Evolutionary conservation across 2,113 vertebrate genomes (phyloP).

Genomic region (Psammodynastes pulverulentus): DNA sequence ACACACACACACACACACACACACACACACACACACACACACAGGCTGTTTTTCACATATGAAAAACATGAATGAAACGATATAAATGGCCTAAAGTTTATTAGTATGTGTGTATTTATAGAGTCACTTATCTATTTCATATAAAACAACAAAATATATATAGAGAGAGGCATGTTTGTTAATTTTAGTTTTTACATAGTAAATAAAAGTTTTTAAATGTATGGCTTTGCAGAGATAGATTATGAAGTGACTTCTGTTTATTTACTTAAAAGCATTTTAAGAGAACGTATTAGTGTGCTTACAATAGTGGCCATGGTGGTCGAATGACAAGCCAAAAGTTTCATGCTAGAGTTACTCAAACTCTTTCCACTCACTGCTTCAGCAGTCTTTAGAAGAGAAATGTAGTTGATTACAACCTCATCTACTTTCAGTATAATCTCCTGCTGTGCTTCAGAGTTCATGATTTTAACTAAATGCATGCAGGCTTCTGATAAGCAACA

Average conservation of each 20-base stretch:
- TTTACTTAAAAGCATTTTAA: constrained; percentile 89
- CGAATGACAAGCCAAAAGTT: constrained; percentile 85
- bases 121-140: constrained; percentile 77
- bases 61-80: constrained; percentile 54
- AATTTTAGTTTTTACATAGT: constrained; percentile 86
- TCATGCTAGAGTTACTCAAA: constrained; percentile 80
- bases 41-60: background rate
- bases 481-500: constrained; percentile 92
- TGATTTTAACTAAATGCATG: constrained; percentile 88
- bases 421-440: constrained; percentile 85
- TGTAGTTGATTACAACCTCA: constrained; percentile 87
- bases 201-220: constrained; percentile 78
- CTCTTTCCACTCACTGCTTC: constrained; percentile 79
- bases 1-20: too few relatives aligned
- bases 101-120: constrained; percentile 27
- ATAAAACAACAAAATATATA: constrained; percentile 97
- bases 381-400: constrained; percentile 84
- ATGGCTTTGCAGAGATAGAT: constrained; percentile 97
- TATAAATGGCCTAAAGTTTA: constrained; percentile 63
- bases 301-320: constrained; percentile 89
- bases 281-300: constrained; percentile 91
- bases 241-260: constrained; percentile 81
- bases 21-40: too few relatives aligned
- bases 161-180: constrained; percentile 79
- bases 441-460: constrained; percentile 78